These are phyloP conservation scores for Dynastes hyllus DNA, from an alignment of 2,888 invertebrate species.

Conservation along the genomic window DNA sequence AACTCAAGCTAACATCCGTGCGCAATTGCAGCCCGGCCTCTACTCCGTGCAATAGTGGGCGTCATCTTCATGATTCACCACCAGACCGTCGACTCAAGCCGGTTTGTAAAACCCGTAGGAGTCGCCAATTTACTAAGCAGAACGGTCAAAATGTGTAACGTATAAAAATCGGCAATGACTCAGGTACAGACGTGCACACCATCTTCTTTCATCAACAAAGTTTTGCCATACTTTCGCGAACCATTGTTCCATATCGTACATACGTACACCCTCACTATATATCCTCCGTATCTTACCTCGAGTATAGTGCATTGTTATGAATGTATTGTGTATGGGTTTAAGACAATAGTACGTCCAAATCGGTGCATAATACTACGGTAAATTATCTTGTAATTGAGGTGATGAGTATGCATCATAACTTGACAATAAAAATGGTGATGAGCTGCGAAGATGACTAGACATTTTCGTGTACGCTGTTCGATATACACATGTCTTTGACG, in stretches of 20 bases:
- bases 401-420: constrained; percentile 41
- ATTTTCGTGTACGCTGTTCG: background rate
- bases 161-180: constrained; percentile 9
- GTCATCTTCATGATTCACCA: constrained; percentile 29
- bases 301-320: background rate
- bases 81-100: background rate
- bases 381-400: constrained; percentile 40
- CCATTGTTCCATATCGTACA: constrained; percentile 11
- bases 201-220: constrained; percentile 8
- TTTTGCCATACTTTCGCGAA: constrained; percentile 17
- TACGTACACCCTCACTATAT: constrained; percentile 5
- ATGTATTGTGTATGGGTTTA: background rate
- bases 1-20: background rate
- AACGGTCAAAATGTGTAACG: background rate
- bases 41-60: constrained; percentile 8
- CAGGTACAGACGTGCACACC: background rate
- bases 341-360: constrained; percentile 31
- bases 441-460: constrained; percentile 7
- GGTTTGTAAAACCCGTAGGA: constrained; percentile 18
- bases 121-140: constrained; percentile 20
- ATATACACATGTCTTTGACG: background rate
- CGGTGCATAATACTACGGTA: constrained; percentile 26
- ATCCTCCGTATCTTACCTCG: constrained; percentile 17
- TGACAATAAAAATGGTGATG: constrained; percentile 35
- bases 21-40: background rate